A percentile compares a stretch with the other conserved stretches of the same genome.
Conservation (phyloP, 2,888 invertebrate genomes). For the Stenotaenia linearis region DNA sequence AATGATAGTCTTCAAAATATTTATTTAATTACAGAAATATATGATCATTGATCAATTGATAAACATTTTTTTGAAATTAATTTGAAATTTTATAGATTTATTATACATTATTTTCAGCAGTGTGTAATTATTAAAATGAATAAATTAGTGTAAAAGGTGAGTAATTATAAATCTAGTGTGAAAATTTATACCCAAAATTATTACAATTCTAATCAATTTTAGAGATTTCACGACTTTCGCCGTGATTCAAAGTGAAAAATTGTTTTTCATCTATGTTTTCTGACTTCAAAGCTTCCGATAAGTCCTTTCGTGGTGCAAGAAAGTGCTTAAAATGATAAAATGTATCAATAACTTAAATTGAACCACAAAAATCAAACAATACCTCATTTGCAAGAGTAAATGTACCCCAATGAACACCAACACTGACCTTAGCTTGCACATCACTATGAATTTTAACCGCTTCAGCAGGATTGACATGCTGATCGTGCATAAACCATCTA, state of each 20-base stretch:
- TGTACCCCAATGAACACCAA: constrained; percentile 55
- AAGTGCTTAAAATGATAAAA: constrained; percentile 41
- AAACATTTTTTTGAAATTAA: too few relatives aligned
- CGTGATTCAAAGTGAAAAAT: constrained; percentile 44
- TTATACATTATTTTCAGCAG: too few relatives aligned
- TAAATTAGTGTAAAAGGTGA: too few relatives aligned
- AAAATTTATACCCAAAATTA: too few relatives aligned
- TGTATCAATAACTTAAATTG: constrained; percentile 17
- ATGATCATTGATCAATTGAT: too few relatives aligned
- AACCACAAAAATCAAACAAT: neutral
- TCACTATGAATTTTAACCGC: constrained; percentile 51
- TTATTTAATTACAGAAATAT: too few relatives aligned
- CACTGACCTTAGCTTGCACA: constrained; percentile 45
- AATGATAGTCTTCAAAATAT: too few relatives aligned
- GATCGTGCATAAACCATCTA: constrained; percentile 50
- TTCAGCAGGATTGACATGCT: constrained; percentile 51
- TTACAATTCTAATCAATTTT: neutral
- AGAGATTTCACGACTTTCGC: constrained; percentile 38
- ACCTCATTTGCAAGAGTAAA: constrained; percentile 47
- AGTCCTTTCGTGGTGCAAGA: constrained; percentile 42
- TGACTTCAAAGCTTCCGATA: constrained; percentile 40
- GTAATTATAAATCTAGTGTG: too few relatives aligned
- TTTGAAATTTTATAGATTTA: too few relatives aligned
- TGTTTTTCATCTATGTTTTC: constrained; percentile 37
- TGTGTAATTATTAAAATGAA: too few relatives aligned